Conservation (phyloP, 1,140 invertebrate species). For the Choristoneura fumiferana region DNA sequence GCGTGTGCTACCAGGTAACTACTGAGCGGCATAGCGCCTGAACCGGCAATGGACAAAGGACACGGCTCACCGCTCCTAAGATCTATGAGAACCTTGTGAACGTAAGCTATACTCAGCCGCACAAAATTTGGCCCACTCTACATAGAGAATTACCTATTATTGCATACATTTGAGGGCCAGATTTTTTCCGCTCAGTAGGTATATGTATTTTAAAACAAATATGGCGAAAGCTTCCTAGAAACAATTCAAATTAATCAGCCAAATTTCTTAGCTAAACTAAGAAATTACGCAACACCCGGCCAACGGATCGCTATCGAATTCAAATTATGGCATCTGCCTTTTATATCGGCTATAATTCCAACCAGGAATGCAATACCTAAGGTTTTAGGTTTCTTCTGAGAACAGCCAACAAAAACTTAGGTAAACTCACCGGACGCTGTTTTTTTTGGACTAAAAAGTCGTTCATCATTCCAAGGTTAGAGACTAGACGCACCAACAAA, state of each 20-base stretch:
- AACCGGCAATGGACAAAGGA: too few relatives aligned
- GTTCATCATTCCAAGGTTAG: conserved; percentile 18
- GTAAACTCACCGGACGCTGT: conserved; percentile 22
- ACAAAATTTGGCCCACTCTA: too few relatives aligned
- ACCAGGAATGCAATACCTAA: conserved; percentile 19
- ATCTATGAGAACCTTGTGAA: too few relatives aligned
- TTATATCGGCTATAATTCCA: conserved; percentile 19
- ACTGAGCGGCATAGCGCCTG: too few relatives aligned
- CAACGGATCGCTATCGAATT: conserved; percentile 7
- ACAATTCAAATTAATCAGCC: background rate
- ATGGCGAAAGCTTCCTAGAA: background rate
- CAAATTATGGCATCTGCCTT: conserved; percentile 17
- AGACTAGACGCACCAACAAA: conserved; percentile 19
- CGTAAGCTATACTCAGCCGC: too few relatives aligned
- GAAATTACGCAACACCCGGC: background rate
- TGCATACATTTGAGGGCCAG: too few relatives aligned
- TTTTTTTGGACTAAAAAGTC: conserved; percentile 16
- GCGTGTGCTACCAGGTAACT: too few relatives aligned
- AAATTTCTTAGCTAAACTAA: conserved; percentile 3
- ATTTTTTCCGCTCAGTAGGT: too few relatives aligned
- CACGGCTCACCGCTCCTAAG: too few relatives aligned
- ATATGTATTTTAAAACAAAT: background rate
- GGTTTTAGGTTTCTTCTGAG: conserved; percentile 13
- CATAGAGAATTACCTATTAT: too few relatives aligned
- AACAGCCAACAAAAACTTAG: conserved; percentile 15